Base-by-base conservation (phyloP, 2,888 invertebrate genomes). In the Polia nebulosa region DNA sequence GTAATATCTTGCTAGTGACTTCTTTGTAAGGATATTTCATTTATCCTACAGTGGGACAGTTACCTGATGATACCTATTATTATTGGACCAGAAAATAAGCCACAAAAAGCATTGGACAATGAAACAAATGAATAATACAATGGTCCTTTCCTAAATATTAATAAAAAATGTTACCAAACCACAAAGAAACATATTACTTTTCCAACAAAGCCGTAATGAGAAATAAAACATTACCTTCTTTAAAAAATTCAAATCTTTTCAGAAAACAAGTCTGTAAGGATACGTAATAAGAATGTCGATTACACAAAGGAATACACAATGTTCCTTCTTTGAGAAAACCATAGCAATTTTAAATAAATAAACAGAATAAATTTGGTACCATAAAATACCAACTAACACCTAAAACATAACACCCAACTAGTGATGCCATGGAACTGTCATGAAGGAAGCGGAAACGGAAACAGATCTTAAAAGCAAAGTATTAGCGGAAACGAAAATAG, bases 141-240 rank as follows among this genome's bases (percentile, higher is more conserved):
- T 20, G 15, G 15, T n/a, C 25, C n/a, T 56, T n/a, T 41, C 13
- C n/a, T 5, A 27, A 56, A 39, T 56, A 56, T 13, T 36, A 56
- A 56, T 17, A 20, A 27, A 27, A 0, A 27, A 20, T n/a, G 6
- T 29, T 2, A 22, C 9, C 15, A 17, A 13, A 22, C 36, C 17
- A 39, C 59, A 60, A 55, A 34, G 29, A 59, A 29, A 36, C 57
- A 17, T 39, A 61, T 29, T 29, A 22, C 8, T 13, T 39, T 58
- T 61, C n/a, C 29, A 29, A 39, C 9, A 60, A 59, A 17, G 17
- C 5, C 20, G 6, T 60, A n/a, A n/a, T 61, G 9, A 61, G 13
- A 60, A 60, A 60, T 60, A 22, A 17, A 39, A 60, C 29, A 13
- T 17, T 6, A 20, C 3, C 20, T 61, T 15, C n/a, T 27, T 36